Evolutionary conservation across 2,888 invertebrate species (phyloP).

Genomic region (Odontocolon sp.): DNA sequence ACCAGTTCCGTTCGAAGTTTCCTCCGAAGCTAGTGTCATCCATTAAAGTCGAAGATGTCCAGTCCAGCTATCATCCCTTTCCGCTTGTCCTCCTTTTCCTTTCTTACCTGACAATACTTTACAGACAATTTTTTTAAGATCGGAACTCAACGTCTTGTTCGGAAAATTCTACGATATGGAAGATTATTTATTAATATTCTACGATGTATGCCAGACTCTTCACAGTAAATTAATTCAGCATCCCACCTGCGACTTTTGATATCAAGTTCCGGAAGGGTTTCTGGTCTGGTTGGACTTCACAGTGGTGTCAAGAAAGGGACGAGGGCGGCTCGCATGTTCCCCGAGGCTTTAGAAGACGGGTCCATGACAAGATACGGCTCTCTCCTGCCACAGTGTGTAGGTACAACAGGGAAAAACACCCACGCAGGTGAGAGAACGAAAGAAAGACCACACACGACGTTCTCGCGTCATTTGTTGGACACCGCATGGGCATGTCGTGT

Average conservation of each 20-base stretch:
- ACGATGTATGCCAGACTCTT: background rate
- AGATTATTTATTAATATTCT: constrained; percentile 4
- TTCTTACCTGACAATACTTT: constrained; percentile 24
- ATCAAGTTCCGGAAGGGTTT: constrained; percentile 38
- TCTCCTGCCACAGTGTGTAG: constrained; percentile 18
- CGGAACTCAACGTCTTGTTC: constrained; percentile 35
- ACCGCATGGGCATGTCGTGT: constrained; percentile 76
- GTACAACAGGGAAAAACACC: constrained; percentile 68
- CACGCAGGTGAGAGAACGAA: constrained; percentile 72
- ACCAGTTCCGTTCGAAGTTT: constrained; percentile 44
- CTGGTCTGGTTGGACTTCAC: constrained; percentile 23
- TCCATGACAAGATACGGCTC: constrained; percentile 55
- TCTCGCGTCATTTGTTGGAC: constrained; percentile 79
- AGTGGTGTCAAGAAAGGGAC: constrained; percentile 18
- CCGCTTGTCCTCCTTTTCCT: constrained; percentile 31
- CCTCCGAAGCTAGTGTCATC: constrained; percentile 19
- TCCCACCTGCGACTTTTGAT: constrained; percentile 47
- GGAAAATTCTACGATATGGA: background rate
- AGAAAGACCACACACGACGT: constrained; percentile 78
- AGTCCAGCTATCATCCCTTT: constrained; percentile 37
- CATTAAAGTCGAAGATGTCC: constrained; percentile 43
- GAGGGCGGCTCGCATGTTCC: constrained; percentile 46
- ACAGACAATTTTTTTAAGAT: background rate
- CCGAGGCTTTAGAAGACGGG: constrained; percentile 47
- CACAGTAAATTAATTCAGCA: constrained; percentile 23